phyloP scores from a whole-genome alignment of 2,797 vertebrate genomes.

The Vultur gryphus region DNA sequence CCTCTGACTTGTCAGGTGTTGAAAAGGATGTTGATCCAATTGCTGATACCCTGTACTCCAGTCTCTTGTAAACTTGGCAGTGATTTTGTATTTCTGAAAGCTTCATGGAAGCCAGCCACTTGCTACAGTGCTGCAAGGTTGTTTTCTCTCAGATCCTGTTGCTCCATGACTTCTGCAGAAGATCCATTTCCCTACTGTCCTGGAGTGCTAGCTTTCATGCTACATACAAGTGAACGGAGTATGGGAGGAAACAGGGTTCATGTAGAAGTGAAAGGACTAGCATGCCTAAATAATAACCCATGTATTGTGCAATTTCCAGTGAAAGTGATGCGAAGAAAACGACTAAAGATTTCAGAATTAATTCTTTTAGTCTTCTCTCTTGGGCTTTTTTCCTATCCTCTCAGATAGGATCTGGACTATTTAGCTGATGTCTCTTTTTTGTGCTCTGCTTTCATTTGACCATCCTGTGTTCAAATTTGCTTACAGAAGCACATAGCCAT shows the following conservation, averaged over 20 bases:
- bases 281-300: neutral
- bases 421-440: neutral
- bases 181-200: neutral
- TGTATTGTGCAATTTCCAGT: neutral
- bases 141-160: neutral
- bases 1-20: neutral
- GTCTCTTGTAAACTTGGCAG: neutral
- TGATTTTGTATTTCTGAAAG: neutral
- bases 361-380: neutral
- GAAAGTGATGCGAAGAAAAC: neutral
- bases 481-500: neutral
- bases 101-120: neutral
- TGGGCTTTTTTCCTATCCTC: neutral
- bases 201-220: neutral
- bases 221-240: neutral
- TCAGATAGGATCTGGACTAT: neutral
- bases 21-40: neutral
- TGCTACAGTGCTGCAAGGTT: neutral
- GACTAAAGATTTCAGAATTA: neutral
- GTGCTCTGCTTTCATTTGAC: neutral
- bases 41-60: neutral
- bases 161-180: neutral
- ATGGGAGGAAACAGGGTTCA: neutral
- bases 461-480: neutral
- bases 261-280: neutral